Percentiles rank a stretch among this genome's conserved stretches.
Conservation (phyloP, 1,140 invertebrate species). For the Papilio helenus region DNA sequence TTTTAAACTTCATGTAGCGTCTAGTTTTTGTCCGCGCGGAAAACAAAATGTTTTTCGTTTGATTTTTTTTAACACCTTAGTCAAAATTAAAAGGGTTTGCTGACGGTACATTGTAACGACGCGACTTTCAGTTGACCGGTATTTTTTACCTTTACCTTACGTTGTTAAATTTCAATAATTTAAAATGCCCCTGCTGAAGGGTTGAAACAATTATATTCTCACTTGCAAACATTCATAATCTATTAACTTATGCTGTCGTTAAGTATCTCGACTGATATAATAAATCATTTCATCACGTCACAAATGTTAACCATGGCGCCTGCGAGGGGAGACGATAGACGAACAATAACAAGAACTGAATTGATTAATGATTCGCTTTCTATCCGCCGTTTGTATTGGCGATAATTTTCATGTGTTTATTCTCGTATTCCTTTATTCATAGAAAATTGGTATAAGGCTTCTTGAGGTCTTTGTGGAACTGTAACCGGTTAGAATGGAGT, state of each 20-base stretch:
- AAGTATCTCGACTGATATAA: conserved; percentile 17
- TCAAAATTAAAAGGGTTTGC: too few relatives aligned
- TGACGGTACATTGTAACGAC: too few relatives aligned
- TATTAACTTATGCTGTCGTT: conserved; percentile 19
- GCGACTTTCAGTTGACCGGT: too few relatives aligned
- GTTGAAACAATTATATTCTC: neutral
- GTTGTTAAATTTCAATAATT: too few relatives aligned
- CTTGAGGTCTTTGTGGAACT: neutral
- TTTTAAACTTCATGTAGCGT: too few relatives aligned
- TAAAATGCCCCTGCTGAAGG: too few relatives aligned
- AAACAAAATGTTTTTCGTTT: too few relatives aligned
- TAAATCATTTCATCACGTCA: conserved; percentile 35
- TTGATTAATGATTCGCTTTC: conserved; percentile 36
- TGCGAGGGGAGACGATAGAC: conserved; percentile 32
- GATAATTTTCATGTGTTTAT: conserved; percentile 36
- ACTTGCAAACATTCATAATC: neutral
- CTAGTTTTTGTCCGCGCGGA: too few relatives aligned
- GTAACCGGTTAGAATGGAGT: neutral
- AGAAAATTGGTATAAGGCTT: neutral
- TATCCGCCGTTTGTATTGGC: conserved; percentile 34
- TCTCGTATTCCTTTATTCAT: conserved; percentile 8
- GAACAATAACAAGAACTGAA: conserved; percentile 32
- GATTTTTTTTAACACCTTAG: too few relatives aligned
- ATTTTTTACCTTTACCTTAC: too few relatives aligned
- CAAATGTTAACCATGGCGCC: conserved; percentile 36